Evolutionary conservation across 2,113 vertebrate genomes (phyloP), one percentile per base, ranked within the genome.

Genomic region (Eonycteris spelaea): DNA sequence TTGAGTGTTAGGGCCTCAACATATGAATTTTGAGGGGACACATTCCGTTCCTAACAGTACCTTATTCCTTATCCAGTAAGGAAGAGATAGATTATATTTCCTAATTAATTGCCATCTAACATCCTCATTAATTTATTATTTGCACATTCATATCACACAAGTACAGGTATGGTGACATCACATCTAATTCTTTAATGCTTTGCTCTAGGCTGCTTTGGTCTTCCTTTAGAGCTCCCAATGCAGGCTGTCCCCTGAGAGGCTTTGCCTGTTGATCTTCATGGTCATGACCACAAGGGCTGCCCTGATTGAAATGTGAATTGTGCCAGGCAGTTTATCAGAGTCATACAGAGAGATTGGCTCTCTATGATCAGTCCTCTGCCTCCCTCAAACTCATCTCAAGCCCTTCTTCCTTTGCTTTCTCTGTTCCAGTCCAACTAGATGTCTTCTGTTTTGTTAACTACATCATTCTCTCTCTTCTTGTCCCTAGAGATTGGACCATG

Each of bases 351-450:
- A 68, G 28, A 26, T 24, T 30, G 12, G 18, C 30, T 43, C 35
- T 70, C 24, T 0, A 1, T 5, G 0, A 6, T 59, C 75, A 90
- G 40, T 55, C 10, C 21, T 88, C 38, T 48, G 40, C 19, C 38
- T 86, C 38, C 28, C 45, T 79, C 6, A 40, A 35, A 61, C 15
- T 59, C 16, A 15, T 70, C 33, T 48, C 53, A 77, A 13, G 8
- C 35, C 38, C 51, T 55, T 80, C 30, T 7, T 35, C 2, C 33
- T 33, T 91, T 91, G 55, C 14, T 82, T 43, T 63, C 16, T 94
- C 15, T 35, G 35, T 4, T 3, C 5, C 2, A 0, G 6, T 43
- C 7, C 12, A 28, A 9, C 2, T 14, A 14, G 53, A 53, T 15
- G 22, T n/a, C 6, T 53, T 73, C 24, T 15, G 0, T 86, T 55